These are phyloP conservation scores for Pectinophora gossypiella DNA, from an alignment of 1,140 invertebrate species.

Conservation along the genomic window DNA sequence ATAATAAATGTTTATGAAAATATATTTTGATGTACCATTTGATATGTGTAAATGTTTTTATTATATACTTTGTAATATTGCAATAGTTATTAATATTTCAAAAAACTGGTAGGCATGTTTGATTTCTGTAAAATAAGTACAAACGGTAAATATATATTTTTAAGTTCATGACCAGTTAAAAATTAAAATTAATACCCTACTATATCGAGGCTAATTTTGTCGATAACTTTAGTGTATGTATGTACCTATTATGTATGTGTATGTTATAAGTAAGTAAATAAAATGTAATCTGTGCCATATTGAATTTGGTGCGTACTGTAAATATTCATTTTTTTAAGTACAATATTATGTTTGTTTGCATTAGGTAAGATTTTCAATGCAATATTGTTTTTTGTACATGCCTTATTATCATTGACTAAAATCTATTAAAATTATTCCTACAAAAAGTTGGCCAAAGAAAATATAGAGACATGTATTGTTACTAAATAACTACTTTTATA, in stretches of 20 bases:
- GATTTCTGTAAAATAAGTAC: neutral
- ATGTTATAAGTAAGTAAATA: too few species aligned
- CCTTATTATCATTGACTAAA: neutral
- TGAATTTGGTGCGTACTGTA: neutral
- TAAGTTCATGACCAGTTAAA: neutral
- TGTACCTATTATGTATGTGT: too few species aligned
- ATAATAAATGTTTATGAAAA: too few species aligned
- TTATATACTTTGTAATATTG: too few species aligned
- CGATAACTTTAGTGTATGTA: neutral
- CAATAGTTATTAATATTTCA: too few species aligned
- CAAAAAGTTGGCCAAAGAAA: conserved; percentile 55
- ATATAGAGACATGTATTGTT: conserved; percentile 24
- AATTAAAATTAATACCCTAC: neutral
- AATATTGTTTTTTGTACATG: neutral
- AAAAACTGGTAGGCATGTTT: neutral
- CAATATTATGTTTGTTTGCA: neutral
- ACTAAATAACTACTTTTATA: too few species aligned
- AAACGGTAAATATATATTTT: neutral
- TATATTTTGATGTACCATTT: too few species aligned
- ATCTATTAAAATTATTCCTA: conserved; percentile 31
- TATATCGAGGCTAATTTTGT: neutral
- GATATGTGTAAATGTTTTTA: too few species aligned
- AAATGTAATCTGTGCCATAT: neutral
- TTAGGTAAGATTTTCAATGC: neutral
- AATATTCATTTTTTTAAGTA: neutral